Evolutionary conservation across 2,888 invertebrate genomes (phyloP).

Genomic region (Alitta virens): DNA sequence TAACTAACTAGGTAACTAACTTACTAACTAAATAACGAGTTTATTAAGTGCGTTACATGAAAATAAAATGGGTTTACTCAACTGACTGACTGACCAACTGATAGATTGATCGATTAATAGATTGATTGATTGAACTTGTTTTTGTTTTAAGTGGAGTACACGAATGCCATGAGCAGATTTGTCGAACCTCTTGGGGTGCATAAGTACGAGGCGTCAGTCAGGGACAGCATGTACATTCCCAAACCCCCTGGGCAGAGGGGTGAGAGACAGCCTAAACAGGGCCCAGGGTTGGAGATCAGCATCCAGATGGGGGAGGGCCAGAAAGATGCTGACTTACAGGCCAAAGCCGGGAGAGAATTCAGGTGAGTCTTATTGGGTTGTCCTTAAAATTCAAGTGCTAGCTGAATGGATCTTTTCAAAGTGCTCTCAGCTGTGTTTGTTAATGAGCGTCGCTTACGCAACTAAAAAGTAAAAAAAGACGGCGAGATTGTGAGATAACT

Average conservation of each 20-base stretch:
- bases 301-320: slow-evolving; percentile 16
- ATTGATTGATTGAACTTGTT: too few relatives aligned
- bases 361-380: slow-evolving; percentile 15
- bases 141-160: not conserved
- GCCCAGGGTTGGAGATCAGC: slow-evolving; percentile 26
- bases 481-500: too few relatives aligned
- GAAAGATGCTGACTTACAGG: slow-evolving; percentile 1
- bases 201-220: slow-evolving; percentile 13
- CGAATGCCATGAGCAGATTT: slow-evolving; percentile 2
- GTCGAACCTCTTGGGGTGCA: slow-evolving; percentile 18
- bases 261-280: slow-evolving; percentile 20
- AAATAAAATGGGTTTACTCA: too few relatives aligned
- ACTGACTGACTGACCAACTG: too few relatives aligned
- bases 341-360: slow-evolving; percentile 15
- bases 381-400: not conserved
- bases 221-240: slow-evolving; percentile 18
- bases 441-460: too few relatives aligned
- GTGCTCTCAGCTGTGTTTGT: too few relatives aligned
- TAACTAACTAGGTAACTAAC: too few relatives aligned
- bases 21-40: too few relatives aligned
- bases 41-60: too few relatives aligned
- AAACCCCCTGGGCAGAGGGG: slow-evolving; percentile 13
- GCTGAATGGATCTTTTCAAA: too few relatives aligned
- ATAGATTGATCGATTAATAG: too few relatives aligned
- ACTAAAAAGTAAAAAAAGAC: too few relatives aligned